These are phyloP conservation scores for Micromesistius poutassou DNA, from an alignment of 2,797 vertebrate genomes.

Conservation along the genomic window DNA sequence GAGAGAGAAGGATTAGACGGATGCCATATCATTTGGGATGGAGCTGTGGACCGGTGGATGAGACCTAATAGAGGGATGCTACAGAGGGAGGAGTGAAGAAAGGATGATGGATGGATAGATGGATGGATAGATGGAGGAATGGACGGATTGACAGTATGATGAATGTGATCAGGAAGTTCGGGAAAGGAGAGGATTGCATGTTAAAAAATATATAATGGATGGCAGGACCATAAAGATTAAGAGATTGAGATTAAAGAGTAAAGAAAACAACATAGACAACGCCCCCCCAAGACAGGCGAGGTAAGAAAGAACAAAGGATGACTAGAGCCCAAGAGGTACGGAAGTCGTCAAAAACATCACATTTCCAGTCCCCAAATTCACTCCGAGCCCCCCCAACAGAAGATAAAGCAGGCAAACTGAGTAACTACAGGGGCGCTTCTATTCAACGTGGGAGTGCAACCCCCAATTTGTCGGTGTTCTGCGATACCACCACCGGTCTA, in stretches of 20 bases:
- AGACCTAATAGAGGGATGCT: neutral
- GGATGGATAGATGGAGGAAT: too few relatives aligned
- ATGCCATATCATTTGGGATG: neutral
- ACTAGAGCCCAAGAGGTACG: too few relatives aligned
- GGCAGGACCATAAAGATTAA: too few relatives aligned
- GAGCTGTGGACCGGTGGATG: neutral
- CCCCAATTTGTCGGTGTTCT: neutral
- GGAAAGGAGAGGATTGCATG: neutral
- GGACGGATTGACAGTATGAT: too few relatives aligned
- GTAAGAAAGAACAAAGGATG: too few relatives aligned
- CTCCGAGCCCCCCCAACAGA: neutral
- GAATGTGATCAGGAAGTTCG: neutral
- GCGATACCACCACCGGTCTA: neutral
- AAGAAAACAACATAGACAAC: too few relatives aligned
- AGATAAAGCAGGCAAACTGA: neutral
- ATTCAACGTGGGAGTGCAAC: conserved; percentile 26
- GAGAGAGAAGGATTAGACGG: neutral
- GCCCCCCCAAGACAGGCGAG: too few relatives aligned
- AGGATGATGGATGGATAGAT: too few relatives aligned
- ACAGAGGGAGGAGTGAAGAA: neutral
- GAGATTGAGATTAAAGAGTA: neutral
- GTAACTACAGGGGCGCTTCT: neutral
- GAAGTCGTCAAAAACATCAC: too few relatives aligned
- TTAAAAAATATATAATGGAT: neutral
- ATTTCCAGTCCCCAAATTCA: neutral